A percentile compares a stretch with the other conserved stretches of the same genome.
Evolutionary conservation across 2,113 vertebrate genomes (phyloP).

Genomic region (Corythornis cristatus): DNA sequence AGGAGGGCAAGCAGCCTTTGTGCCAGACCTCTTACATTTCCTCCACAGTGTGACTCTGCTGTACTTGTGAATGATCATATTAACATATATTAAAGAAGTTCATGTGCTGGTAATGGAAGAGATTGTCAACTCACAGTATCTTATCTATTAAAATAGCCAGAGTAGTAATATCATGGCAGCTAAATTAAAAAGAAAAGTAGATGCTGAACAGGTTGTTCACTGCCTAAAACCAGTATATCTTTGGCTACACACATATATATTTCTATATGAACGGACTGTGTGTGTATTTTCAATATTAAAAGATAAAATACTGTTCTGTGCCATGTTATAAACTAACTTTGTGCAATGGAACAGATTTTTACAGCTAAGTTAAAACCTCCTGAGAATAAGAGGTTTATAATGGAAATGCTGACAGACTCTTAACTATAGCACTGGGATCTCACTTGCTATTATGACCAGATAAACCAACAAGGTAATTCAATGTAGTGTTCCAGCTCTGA

Average conservation of each 20-base stretch:
- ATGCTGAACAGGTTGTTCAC: neutral
- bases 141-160: constrained; percentile 21
- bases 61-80: constrained; percentile 37
- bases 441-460: constrained; percentile 62
- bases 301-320: constrained; percentile 26
- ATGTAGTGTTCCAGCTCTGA: constrained; percentile 49
- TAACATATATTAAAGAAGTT: constrained; percentile 28
- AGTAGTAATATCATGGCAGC: neutral
- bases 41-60: constrained; percentile 15
- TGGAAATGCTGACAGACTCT: constrained; percentile 64
- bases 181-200: neutral
- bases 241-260: neutral
- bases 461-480: constrained; percentile 72
- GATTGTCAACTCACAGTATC: neutral
- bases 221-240: neutral
- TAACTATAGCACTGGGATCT: constrained; percentile 62
- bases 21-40: neutral
- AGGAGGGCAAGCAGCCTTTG: constrained; percentile 21
- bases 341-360: constrained; percentile 37
- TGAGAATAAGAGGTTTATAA: constrained; percentile 45
- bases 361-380: constrained; percentile 49
- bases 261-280: neutral
- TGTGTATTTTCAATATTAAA: constrained; percentile 29
- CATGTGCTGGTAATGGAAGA: neutral
- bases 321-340: constrained; percentile 46